These are phyloP conservation scores for Diabrotica undecimpunctata DNA, from an alignment of 1,140 invertebrate species.

Conservation along the genomic window DNA sequence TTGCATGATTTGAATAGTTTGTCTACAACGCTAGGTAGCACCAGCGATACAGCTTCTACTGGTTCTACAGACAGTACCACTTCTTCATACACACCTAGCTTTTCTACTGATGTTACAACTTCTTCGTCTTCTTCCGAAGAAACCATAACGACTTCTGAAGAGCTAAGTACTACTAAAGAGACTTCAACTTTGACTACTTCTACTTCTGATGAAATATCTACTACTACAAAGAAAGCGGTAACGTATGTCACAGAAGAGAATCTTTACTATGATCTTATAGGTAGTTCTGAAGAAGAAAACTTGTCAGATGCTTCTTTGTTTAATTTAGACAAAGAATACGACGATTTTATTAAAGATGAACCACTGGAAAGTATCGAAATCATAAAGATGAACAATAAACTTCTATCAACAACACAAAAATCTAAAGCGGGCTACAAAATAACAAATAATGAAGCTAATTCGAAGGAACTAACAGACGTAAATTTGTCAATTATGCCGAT, in stretches of 20 bases:
- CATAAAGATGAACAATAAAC: slow-evolving; percentile 46
- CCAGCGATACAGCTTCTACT: background rate
- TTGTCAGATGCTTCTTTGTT: slow-evolving; percentile 15
- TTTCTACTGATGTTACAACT: slow-evolving; percentile 11
- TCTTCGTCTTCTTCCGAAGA: slow-evolving; percentile 4
- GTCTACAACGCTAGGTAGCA: slow-evolving; percentile 21
- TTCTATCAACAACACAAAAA: slow-evolving; percentile 41
- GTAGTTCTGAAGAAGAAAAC: slow-evolving; percentile 7
- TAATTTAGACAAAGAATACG: slow-evolving; percentile 11
- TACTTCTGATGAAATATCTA: background rate
- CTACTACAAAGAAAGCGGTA: background rate
- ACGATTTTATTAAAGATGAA: slow-evolving; percentile 10
- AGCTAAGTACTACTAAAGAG: background rate
- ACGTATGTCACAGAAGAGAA: slow-evolving; percentile 1
- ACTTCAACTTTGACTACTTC: background rate
- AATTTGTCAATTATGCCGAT: slow-evolving; percentile 26
- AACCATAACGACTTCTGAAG: background rate
- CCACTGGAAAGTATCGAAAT: slow-evolving; percentile 50
- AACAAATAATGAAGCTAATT: slow-evolving; percentile 31
- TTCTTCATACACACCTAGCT: background rate
- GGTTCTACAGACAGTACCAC: background rate
- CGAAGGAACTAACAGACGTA: slow-evolving; percentile 40
- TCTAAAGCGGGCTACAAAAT: slow-evolving; percentile 46
- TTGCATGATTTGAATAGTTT: slow-evolving; percentile 24
- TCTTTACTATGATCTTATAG: background rate